Evolutionary conservation across 64 coral and sea anemone species (phyloP).

Genomic region (Pocillopora verrucosa): DNA sequence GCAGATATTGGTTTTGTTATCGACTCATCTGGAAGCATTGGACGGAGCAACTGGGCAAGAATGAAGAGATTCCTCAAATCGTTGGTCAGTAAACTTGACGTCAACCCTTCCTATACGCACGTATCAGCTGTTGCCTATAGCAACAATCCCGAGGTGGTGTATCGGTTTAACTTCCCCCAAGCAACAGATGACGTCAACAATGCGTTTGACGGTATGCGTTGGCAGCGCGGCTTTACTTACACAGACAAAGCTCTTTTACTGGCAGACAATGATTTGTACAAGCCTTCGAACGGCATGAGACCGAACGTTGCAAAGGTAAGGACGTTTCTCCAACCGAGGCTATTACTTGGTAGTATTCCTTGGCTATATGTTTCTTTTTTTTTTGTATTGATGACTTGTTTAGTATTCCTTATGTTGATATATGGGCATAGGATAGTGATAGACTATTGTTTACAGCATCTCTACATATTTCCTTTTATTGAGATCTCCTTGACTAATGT

Average conservation of each 20-base stretch:
- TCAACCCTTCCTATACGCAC: conserved; percentile 21
- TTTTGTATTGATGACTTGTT: too few relatives aligned
- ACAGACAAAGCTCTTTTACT: conserved; percentile 16
- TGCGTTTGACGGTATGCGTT: conserved; percentile 8
- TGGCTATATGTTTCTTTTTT: too few relatives aligned
- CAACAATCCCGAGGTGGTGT: not conserved
- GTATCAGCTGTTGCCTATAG: conserved; percentile 32
- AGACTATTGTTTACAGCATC: not conserved
- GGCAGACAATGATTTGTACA: conserved; percentile 25
- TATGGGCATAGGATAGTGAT: too few relatives aligned
- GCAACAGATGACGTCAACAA: not conserved
- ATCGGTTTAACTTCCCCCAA: not conserved
- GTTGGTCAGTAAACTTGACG: conserved; percentile 18
- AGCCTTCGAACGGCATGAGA: conserved; percentile 34
- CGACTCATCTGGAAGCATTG: conserved; percentile 55
- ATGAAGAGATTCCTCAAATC: conserved; percentile 19
- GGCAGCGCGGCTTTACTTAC: conserved; percentile 19
- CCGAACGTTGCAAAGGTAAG: conserved; percentile 16
- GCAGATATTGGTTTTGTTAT: conserved; percentile 47
- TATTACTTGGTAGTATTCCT: too few relatives aligned
- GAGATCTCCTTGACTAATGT: not conserved
- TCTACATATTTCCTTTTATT: not conserved
- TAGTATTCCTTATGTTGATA: too few relatives aligned
- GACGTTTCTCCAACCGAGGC: too few relatives aligned
- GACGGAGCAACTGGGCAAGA: conserved; percentile 27